Evolutionary conservation across 2,113 vertebrate species (phyloP), one percentile per base, ranked within the genome.

Genomic region (Actenoides lindsayi): DNA sequence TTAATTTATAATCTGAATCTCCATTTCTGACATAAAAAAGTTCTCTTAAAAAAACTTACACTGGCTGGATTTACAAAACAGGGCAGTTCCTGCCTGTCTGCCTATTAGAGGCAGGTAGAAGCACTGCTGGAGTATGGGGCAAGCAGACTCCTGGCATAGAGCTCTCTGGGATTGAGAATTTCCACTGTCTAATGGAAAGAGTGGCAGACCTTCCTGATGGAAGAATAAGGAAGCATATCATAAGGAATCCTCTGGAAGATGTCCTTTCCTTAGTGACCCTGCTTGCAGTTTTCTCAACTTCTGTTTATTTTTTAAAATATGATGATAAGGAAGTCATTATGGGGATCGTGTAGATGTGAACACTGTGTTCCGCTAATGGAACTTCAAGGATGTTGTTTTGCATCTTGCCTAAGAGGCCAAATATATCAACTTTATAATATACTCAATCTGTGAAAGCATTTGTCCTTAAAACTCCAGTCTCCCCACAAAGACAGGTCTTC

Each of bases 341-440:
- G 71, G 23, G 46, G 84, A 92, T 93, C 84, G 41, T 54, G 82
- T 57, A 71, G 50, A 84, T 85, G 75, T 78, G 78, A 94, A 90
- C 73, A 87, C 30, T 33, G 31, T 76, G 48, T 82, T 95, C 69
- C 0, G 9, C 87, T 97, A 97, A 97, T 96, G 96, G 96, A 96
- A 94, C 91, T 96, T 97, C 97, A 96, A 97, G 97, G 96, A 96
- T 96, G 89, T 93, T 96, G 86, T 84, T 95, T 96, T 94, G 86
- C 83, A 88, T 94, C 75, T 94, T 93, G 33, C 31, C 42, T 96
- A 81, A 97, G 81, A 96, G 93, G 86, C 71, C 92, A 94, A 97
- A 95, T 94, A 62, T 90, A 92, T 96, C 87, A 76, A 92, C 92
- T 96, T 97, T 78, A 76, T 83, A 89, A 92, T 85, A 93, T 87